phyloP scores from a whole-genome alignment of 2,888 invertebrate species.

The Callyntrura guangdongensis region DNA sequence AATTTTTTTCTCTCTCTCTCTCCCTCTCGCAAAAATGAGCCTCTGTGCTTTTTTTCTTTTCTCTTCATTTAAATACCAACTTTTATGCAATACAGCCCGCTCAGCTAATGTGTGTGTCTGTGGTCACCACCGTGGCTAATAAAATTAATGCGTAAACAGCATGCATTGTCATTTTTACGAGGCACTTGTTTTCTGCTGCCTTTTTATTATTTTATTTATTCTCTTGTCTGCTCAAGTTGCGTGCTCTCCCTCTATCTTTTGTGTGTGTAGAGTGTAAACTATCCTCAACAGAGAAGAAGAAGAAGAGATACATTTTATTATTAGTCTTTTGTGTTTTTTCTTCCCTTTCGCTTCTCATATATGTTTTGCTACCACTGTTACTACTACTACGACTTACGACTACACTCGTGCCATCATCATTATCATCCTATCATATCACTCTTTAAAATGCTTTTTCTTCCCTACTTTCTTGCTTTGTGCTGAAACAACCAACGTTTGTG shows the following conservation, averaged over 20 bases:
- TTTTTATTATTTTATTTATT: constrained; percentile 18
- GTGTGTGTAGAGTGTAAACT: too few relatives aligned
- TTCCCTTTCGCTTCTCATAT: too few relatives aligned
- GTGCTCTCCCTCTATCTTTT: too few relatives aligned
- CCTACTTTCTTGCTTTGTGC: neutral
- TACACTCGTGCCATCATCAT: too few relatives aligned
- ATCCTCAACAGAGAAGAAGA: neutral
- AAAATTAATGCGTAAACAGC: constrained; percentile 53
- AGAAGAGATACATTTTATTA: neutral
- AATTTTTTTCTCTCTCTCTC: neutral
- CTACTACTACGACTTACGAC: too few relatives aligned
- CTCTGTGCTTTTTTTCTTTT: too few relatives aligned
- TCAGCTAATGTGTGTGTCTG: neutral
- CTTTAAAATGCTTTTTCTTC: too few relatives aligned
- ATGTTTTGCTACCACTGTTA: too few relatives aligned
- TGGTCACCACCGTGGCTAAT: constrained; percentile 35
- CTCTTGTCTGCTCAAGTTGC: neutral
- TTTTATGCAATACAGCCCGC: neutral
- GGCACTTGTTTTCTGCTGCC: neutral
- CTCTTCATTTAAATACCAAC: too few relatives aligned
- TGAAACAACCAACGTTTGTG: neutral
- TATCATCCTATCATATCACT: too few relatives aligned
- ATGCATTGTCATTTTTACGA: constrained; percentile 50
- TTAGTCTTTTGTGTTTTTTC: neutral
- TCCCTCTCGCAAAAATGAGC: too few relatives aligned